Evolutionary conservation across 2,888 invertebrate genomes (phyloP).

Genomic region (Cheilosia grossa): DNA sequence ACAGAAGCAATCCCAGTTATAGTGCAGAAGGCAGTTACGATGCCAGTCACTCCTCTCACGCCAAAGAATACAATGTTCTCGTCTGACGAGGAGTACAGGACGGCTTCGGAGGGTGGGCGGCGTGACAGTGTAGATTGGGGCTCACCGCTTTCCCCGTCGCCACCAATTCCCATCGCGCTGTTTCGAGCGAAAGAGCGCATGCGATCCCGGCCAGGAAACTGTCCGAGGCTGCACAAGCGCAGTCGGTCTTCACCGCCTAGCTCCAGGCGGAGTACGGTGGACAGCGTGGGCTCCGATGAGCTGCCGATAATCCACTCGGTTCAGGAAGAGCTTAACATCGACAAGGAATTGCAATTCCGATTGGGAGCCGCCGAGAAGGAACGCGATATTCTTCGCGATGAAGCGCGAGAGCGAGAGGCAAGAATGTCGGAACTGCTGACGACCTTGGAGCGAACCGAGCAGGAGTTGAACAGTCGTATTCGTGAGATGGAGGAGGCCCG

Average conservation of each 20-base stretch:
- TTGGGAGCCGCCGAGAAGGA: slow-evolving; percentile 89
- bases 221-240: slow-evolving; percentile 85
- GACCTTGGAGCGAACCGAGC: slow-evolving; percentile 90
- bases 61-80: slow-evolving; percentile 90
- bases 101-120: slow-evolving; percentile 92
- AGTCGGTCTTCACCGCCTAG: slow-evolving; percentile 86
- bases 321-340: slow-evolving; percentile 81
- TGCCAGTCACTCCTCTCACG: slow-evolving; percentile 85
- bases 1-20: slow-evolving; percentile 34
- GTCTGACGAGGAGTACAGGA: slow-evolving; percentile 94
- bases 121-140: slow-evolving; percentile 94
- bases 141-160: slow-evolving; percentile 87
- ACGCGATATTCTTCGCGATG: slow-evolving; percentile 88
- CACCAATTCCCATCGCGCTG: slow-evolving; percentile 86
- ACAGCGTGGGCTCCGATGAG: slow-evolving; percentile 87
- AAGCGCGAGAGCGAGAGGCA: slow-evolving; percentile 88
- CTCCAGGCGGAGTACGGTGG: slow-evolving; percentile 86
- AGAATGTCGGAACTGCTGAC: slow-evolving; percentile 91
- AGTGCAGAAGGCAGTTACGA: slow-evolving; percentile 79
- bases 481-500: slow-evolving; percentile 89
- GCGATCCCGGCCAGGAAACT: slow-evolving; percentile 84
- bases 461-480: slow-evolving; percentile 88
- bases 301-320: slow-evolving; percentile 80
- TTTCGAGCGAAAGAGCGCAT: slow-evolving; percentile 87
- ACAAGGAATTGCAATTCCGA: slow-evolving; percentile 88